Base-by-base conservation (phyloP, 1,140 invertebrate species). In the Scaptomyza pallida region DNA sequence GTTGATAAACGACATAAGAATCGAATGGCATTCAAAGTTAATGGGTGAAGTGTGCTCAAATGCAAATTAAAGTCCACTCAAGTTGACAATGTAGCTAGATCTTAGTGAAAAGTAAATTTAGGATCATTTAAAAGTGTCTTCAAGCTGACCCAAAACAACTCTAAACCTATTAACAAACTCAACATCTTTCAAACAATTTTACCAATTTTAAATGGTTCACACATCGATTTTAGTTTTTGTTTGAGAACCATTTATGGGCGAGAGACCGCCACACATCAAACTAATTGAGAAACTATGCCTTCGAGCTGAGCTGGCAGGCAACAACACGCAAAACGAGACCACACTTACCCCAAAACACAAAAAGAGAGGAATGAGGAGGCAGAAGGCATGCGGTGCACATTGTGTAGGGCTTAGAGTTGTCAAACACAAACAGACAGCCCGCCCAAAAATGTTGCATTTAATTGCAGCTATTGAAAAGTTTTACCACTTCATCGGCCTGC, bases 211-310 rank as follows among this genome's bases (percentile, higher is more conserved):
- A 37, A n/a, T n/a, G n/a, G 4, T n/a, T 37, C 26, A 2, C n/a
- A 37, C n/a, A 12, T 37, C 12, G 1, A 37, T 37, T n/a, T 37
- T n/a, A n/a, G 0, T 37, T 37, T n/a, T 5, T 37, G 51, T 55
- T 47, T 44, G 26, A 21, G 26, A 59, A 59, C 16, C 72, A 78
- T 73, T 82, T 82, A 71, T 74, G 56, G n/a, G n/a, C n/a, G n/a
- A n/a, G n/a, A 62, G 61, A 61, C 51, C 56, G 35, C 61, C 52
- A 62, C 80, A 65, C 64, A 76, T 86, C 72, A 70, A 80, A 76
- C 55, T 75, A 85, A 83, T 83, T 85, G 76, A 86, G 86, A 85
- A 85, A 73, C 81, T 85, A 76, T 67, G 68, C 68, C 76, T 51
- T 33, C 5, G 15, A 48, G 45, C 61, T 26, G 52, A 78, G 60